Evolutionary conservation across 2,797 vertebrate species (phyloP).

Genomic region (Etheostoma nigrum): DNA sequence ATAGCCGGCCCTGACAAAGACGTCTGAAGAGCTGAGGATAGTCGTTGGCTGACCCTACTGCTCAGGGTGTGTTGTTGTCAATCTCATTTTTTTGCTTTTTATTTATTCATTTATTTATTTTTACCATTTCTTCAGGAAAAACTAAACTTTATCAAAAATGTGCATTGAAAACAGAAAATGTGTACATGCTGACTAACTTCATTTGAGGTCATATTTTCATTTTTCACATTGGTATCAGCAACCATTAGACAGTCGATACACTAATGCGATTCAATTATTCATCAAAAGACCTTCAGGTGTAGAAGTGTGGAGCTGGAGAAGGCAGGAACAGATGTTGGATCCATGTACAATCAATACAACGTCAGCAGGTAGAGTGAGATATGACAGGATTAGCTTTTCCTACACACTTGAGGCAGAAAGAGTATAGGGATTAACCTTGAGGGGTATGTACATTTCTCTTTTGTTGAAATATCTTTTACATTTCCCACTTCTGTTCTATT

Average conservation of each 20-base stretch:
- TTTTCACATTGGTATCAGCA: not conserved
- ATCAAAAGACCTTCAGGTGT: constrained; percentile 42
- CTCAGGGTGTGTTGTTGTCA: not conserved
- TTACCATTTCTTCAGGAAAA: not conserved
- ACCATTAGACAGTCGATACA: constrained; percentile 3
- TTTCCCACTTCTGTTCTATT: not conserved
- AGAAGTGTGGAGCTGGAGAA: not conserved
- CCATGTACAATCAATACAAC: constrained; percentile 1
- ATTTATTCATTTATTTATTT: too few species aligned
- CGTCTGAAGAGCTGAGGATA: constrained; percentile 1
- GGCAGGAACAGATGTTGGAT: constrained; percentile 33
- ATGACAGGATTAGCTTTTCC: not conserved
- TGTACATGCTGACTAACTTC: not conserved
- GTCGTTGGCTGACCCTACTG: too few species aligned
- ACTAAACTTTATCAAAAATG: not conserved
- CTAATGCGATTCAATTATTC: constrained; percentile 36
- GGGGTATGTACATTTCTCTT: not conserved
- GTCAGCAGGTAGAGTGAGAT: not conserved
- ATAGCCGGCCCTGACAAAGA: not conserved
- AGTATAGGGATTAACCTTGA: not conserved
- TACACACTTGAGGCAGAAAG: not conserved
- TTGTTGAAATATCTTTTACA: not conserved
- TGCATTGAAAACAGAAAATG: not conserved
- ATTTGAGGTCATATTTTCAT: constrained; percentile 1
- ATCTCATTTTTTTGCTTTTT: not conserved